These are phyloP conservation scores for Ascidia mentula DNA, from an alignment of 23 tunicate species.

Conservation along the genomic window DNA sequence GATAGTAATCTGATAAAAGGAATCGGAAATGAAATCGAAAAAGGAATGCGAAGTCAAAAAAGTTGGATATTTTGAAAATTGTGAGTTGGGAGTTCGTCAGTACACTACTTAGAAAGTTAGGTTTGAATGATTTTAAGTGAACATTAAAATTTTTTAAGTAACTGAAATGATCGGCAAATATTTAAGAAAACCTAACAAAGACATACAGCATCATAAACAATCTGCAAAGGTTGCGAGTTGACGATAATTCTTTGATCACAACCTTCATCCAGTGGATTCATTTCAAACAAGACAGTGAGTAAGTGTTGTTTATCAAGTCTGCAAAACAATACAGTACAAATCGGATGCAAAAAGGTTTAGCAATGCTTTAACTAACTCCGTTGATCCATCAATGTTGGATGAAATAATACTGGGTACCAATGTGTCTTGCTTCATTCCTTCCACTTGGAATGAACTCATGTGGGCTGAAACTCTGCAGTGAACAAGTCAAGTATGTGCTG, in stretches of 20 bases:
- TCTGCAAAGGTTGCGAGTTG: constrained; percentile 58
- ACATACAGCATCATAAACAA: constrained; percentile 71
- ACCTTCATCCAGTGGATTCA: constrained; percentile 58
- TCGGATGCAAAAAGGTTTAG: no score
- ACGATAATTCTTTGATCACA: constrained; percentile 64
- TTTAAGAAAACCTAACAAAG: no score
- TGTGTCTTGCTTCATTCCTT: constrained; percentile 53
- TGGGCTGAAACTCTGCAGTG: constrained; percentile 37
- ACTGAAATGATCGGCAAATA: no score
- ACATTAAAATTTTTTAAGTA: no score
- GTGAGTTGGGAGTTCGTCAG: no score
- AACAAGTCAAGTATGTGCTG: neutral
- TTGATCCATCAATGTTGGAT: constrained; percentile 19
- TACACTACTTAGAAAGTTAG: no score
- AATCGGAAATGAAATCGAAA: no score
- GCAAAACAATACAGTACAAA: no score
- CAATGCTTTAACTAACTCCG: neutral
- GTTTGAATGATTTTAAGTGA: no score
- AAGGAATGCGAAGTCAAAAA: no score
- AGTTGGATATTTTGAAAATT: no score
- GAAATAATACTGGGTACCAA: constrained; percentile 37
- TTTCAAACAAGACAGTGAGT: constrained; percentile 55
- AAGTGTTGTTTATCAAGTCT: constrained; percentile 33
- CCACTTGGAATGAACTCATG: constrained; percentile 39
- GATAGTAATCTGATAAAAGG: constrained; percentile 51